Evolutionary conservation across 1,140 invertebrate genomes (phyloP), one percentile per base, ranked within the genome.

Genomic region (Pararge aegeria): DNA sequence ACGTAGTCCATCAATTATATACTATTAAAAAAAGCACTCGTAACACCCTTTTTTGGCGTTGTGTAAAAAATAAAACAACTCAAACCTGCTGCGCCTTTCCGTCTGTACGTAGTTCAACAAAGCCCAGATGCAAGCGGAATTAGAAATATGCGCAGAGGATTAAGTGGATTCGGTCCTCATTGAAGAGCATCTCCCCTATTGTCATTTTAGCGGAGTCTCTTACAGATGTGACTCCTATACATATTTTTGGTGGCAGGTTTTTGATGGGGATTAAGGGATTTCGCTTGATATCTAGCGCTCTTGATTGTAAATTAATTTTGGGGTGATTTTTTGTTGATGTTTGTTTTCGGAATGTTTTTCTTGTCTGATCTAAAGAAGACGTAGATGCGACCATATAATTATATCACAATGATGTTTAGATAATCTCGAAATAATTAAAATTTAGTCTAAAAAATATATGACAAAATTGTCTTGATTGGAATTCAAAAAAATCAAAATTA

Each of bases 71-170:
- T 10, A 46, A 20, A 46, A 4, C 19, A 46, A 21, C 1, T 5
- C 38, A 6, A 5, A 1, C 16, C 16, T 5, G 4, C n/a, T n/a
- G n/a, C n/a, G 13, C 5, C 15, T 16, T 1, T 42, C 0, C 16
- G 13, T 1, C n/a, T 21, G 18, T 53, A 4, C 1, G 20, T 7
- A 18, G 12, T 12, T 27, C 13, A 30, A 7, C 21, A 34, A 69
- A 73, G 63, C 80, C 73, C 80, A 83, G 82, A 83, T 85, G 82
- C 66, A 77, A 61, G 65, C 75, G 78, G 77, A 79, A 83, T 83
- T 83, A 85, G 71, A 75, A 78, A 73, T 75, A 75, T 75, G 70
- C 73, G 70, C 63, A 57, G 64, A 65, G 82, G 82, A 82, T 85
- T 85, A 85, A 82, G 77, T 79, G 71, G 73, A 67, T 75, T 78